Conservation (phyloP, 2,888 invertebrate genomes). For the Cantharis rustica region DNA sequence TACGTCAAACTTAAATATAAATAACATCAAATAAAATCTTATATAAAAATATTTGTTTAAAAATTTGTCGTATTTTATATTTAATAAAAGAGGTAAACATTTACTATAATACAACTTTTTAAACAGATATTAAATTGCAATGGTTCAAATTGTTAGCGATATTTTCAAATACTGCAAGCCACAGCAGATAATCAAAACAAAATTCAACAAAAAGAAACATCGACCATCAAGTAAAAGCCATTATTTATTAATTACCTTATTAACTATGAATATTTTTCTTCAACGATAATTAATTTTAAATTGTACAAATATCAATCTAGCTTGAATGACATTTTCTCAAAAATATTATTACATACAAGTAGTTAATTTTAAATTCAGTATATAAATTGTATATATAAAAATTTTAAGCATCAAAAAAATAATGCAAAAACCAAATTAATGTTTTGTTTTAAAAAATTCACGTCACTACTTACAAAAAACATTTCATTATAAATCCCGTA, state of each 20-base stretch:
- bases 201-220: background rate
- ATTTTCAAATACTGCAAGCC: background rate
- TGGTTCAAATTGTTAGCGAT: background rate
- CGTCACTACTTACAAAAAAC: background rate
- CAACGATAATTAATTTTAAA: background rate
- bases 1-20: background rate
- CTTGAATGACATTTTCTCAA: background rate
- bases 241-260: background rate
- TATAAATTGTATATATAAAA: background rate
- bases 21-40: background rate
- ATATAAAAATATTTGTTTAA: background rate
- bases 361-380: background rate
- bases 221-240: slow-evolving; percentile 1
- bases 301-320: background rate
- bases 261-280: background rate
- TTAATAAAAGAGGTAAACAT: background rate
- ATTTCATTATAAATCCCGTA: background rate
- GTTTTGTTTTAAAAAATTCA: background rate
- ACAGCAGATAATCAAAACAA: background rate
- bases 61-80: background rate
- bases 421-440: background rate
- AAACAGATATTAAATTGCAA: background rate
- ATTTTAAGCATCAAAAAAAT: background rate
- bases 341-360: background rate
- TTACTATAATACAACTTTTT: background rate